Evolutionary conservation across 2,888 invertebrate genomes (phyloP), one percentile per base, ranked within the genome.

Genomic region (Coecobrya sp.): DNA sequence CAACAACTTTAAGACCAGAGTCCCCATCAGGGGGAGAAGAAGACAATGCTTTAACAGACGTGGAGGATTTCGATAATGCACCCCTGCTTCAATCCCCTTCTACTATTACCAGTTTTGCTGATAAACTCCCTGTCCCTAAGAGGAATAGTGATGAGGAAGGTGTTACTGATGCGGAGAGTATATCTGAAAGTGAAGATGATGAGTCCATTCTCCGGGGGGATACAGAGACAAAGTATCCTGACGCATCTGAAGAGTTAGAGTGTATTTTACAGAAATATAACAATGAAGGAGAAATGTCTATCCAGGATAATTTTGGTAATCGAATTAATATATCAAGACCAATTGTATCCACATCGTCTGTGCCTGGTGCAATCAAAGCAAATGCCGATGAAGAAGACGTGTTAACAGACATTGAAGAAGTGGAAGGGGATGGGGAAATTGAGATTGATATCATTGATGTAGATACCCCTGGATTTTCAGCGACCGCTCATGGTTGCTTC

Each of bases 21-120:
- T 94, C 93, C 70, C 94, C 94, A 11, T 68, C 76, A 19, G 96
- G 95, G 87, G 93, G 93, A 19, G 95, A 94, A 22, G 95, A 95
- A 42, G 96, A 96, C n/a, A n/a, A n/a, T 86, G 95, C 95, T 36
- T 95, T 96, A 82, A 97, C 97, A 4, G 97, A 97, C 95, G 95
- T 96, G 84, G 97, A 97, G 95, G 97, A 96, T 95, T 95, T 96
- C 82, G 96, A 94, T 5, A 59, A 91, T 10, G 62, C 81, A 79
- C 93, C 91, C 22, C 62, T 62, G 52, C 25, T 86, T 65, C 76
- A 85, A 22, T 73, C 85, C 19, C 90, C 76, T 30, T 7, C 22
- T 16, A 52, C 86, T 25, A 19, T 1, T 19, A 45, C 4, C 22
- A 89, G 82, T 49, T 52, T 82, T 36, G 36, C 89, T 36, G 36